Percentiles rank a stretch among this genome's conserved stretches.
Conservation (phyloP, 2,888 invertebrate genomes). For the Cephus spinipes region DNA sequence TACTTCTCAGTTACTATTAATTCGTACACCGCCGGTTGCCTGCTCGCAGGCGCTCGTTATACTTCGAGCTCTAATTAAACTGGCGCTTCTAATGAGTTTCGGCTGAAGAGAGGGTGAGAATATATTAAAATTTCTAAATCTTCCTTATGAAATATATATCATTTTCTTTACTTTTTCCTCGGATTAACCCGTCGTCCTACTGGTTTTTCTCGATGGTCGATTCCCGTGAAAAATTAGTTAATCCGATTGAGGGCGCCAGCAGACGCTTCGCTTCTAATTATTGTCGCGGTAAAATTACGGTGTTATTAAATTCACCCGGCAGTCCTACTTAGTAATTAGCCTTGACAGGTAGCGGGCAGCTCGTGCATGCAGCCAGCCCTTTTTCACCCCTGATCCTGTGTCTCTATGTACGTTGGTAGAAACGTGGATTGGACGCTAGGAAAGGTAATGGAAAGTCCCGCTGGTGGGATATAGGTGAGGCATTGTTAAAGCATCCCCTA, state of each 20-base stretch:
- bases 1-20: neutral
- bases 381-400: too few relatives aligned
- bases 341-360: too few relatives aligned
- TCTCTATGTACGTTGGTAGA: too few relatives aligned
- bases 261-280: neutral
- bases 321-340: neutral
- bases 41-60: neutral
- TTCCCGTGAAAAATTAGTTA: neutral
- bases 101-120: neutral
- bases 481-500: neutral
- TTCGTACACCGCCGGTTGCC: neutral
- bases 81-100: neutral
- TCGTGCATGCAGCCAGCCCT: too few relatives aligned
- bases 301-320: neutral
- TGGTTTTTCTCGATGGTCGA: neutral
- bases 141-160: neutral
- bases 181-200: neutral
- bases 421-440: too few relatives aligned
- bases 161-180: neutral
- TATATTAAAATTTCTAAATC: neutral
- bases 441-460: too few relatives aligned
- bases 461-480: too few relatives aligned
- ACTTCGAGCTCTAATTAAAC: neutral
- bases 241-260: neutral
- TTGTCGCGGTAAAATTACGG: neutral